phyloP scores from a whole-genome alignment of 2,888 invertebrate species.

The Nymphalis c-album region DNA sequence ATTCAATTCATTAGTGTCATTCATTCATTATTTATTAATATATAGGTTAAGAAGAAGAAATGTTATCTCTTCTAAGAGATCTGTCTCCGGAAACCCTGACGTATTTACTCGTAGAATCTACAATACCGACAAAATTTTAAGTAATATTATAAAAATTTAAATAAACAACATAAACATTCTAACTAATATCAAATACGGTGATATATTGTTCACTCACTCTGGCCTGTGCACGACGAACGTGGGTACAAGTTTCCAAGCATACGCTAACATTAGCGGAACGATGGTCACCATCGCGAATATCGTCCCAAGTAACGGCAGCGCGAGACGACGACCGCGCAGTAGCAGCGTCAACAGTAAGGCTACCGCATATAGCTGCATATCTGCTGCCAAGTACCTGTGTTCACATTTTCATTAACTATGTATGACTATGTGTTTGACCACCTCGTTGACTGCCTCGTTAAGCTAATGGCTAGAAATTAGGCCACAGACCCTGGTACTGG shows the following conservation, averaged over 20 bases:
- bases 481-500: too few species aligned
- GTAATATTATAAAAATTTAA: too few species aligned
- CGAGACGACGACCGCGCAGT: constrained; percentile 56
- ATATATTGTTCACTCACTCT: constrained; percentile 54
- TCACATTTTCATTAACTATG: too few species aligned
- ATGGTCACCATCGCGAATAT: constrained; percentile 50
- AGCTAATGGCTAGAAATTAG: too few species aligned
- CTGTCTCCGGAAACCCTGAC: too few species aligned
- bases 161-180: too few species aligned
- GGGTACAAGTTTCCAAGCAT: constrained; percentile 63
- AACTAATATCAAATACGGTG: too few species aligned
- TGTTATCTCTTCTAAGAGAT: too few species aligned
- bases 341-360: constrained; percentile 59
- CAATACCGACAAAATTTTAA: neutral
- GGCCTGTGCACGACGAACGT: constrained; percentile 68
- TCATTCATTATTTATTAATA: neutral
- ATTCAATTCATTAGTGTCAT: too few species aligned
- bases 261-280: constrained; percentile 54
- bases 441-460: too few species aligned
- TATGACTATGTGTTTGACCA: too few species aligned
- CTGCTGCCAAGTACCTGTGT: constrained; percentile 72
- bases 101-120: too few species aligned
- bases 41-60: neutral
- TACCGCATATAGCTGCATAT: constrained; percentile 71
- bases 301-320: constrained; percentile 49